Evolutionary conservation across 2,797 vertebrate genomes (phyloP), one percentile per base, ranked within the genome.

Genomic region (Arrhamphus sclerolepis): DNA sequence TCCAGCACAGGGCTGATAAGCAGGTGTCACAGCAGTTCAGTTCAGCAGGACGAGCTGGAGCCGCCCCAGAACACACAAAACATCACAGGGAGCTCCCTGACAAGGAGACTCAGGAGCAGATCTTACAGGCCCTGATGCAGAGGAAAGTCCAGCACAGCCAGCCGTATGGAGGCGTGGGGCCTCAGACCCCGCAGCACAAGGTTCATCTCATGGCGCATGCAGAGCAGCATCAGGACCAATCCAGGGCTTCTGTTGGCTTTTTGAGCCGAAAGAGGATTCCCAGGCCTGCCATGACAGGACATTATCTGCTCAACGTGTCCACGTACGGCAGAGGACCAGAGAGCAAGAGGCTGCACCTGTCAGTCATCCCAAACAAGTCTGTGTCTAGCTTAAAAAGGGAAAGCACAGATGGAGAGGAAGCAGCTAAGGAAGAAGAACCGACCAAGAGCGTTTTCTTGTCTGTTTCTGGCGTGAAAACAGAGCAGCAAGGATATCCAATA

Each of bases 231-330:
- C 91, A 91, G 66, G 72, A 88, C 77, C 90, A 85, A 54, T 92
- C 93, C 74, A 91, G 93, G 41, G 92, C 95, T 40, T 76, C 91
- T 46, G 82, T 95, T 42, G 96, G 97, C 8, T 94, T 96, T 83
- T 82, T 91, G 50, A 92, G 94, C 58, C 94, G 95, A 24, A 95
- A 94, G 89, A 93, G 94, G 31, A 71, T 67, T 28, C 92, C 94
- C 20, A 95, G 92, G 82, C 98, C 98, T 7, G 98, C 98, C 6
- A 97, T 99, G 97, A 94, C 95, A 0, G 98, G 98, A 24, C 98
- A 99, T 59, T 99, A 99, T 47, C 94, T 99, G 80, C 95, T 99
- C 55, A 99, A 99, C 46, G 90, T 97, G 71, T 98, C 98, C 68
- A 98, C 97, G 0, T 99, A 99, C 0, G 96, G 98, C 17, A 91